These are phyloP conservation scores for Pseudachorutes palmiensis DNA, from an alignment of 1,140 invertebrate species.

Conservation along the genomic window DNA sequence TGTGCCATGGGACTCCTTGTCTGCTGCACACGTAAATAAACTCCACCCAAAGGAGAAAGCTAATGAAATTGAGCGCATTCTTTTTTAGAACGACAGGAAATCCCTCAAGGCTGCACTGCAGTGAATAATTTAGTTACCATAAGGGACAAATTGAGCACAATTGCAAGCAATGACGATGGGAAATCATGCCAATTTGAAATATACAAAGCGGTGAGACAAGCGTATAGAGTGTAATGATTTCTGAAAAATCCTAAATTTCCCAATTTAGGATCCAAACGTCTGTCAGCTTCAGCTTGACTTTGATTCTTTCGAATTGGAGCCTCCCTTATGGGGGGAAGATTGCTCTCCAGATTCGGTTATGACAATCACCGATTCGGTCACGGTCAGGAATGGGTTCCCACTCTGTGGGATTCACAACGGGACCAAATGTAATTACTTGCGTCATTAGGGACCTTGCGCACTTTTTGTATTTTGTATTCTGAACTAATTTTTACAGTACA, in stretches of 20 bases:
- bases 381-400: not conserved
- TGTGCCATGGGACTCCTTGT: not conserved
- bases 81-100: constrained; percentile 6
- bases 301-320: not conserved
- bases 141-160: not conserved
- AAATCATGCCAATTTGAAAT: constrained; percentile 5
- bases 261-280: not conserved
- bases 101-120: not conserved
- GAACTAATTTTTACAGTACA: no score
- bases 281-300: not conserved
- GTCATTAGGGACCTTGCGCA: no score
- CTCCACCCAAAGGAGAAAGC: not conserved
- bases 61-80: no score
- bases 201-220: not conserved
- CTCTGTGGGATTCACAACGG: not conserved
- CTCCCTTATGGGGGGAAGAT: not conserved
- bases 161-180: not conserved
- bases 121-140: constrained; percentile 1
- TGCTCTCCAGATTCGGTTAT: not conserved
- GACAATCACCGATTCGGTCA: not conserved
- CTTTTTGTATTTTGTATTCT: no score
- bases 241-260: not conserved
- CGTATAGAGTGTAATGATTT: not conserved
- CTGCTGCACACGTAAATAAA: constrained; percentile 3
- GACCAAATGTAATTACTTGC: not conserved